These are phyloP conservation scores for Heliconius aoede DNA, from an alignment of 2,888 invertebrate species.

Conservation along the genomic window DNA sequence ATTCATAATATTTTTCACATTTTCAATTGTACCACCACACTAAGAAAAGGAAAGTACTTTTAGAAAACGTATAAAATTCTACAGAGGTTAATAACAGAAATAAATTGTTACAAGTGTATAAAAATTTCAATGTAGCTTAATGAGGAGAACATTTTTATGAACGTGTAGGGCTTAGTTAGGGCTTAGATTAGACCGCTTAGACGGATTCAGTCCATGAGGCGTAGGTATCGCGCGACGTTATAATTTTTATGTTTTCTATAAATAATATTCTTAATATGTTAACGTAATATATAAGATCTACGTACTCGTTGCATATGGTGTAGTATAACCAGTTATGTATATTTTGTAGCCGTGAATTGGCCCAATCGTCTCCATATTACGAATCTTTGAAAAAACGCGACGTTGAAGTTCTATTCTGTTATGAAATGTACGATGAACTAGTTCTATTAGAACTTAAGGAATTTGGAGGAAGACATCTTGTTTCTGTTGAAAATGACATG, in stretches of 20 bases:
- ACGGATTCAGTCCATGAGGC: neutral
- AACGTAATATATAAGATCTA: neutral
- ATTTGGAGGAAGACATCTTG: conserved; percentile 89
- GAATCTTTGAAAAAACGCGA: conserved; percentile 95
- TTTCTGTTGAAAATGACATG: conserved; percentile 97
- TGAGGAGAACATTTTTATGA: no score
- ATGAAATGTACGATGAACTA: conserved; percentile 98
- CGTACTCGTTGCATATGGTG: neutral
- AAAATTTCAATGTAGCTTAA: no score
- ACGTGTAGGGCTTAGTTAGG: neutral
- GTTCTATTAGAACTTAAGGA: conserved; percentile 94
- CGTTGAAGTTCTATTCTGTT: conserved; percentile 96
- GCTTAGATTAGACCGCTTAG: neutral
- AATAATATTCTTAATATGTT: neutral
- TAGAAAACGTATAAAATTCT: neutral
- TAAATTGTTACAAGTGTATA: neutral
- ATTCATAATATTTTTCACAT: conserved; percentile 2
- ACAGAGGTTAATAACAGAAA: neutral
- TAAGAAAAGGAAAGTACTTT: neutral
- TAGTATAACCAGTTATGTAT: neutral
- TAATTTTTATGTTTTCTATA: neutral
- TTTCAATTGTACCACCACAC: neutral
- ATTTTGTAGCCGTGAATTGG: conserved; percentile 90
- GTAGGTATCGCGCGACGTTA: neutral
- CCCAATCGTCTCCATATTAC: conserved; percentile 97